A percentile compares a stretch with the other conserved stretches of the same genome.
Conservation (phyloP, 2,113 vertebrate species). For the Pogonocichla stellata region DNA sequence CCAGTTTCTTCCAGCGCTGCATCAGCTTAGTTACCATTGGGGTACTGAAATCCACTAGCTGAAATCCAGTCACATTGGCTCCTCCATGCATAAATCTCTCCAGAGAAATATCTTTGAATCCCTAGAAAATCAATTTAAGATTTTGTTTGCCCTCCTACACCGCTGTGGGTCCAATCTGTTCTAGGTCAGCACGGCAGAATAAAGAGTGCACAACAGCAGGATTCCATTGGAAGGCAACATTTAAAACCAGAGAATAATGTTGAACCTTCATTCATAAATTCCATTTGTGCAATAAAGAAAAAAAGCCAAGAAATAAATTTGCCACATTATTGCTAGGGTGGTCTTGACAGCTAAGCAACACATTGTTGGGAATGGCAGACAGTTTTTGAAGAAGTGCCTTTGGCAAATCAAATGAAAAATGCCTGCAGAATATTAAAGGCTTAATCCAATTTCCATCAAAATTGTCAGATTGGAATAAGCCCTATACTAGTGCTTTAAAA, state of each 20-base stretch:
- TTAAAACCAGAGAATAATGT: neutral
- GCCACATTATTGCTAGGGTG: neutral
- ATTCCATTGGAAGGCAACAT: neutral
- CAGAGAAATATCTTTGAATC: slow-evolving; percentile 97
- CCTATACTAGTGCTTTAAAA: neutral
- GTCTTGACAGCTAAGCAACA: slow-evolving; percentile 4
- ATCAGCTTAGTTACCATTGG: slow-evolving; percentile 95
- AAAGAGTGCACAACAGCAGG: neutral
- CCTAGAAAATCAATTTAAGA: slow-evolving; percentile 77
- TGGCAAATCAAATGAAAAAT: neutral
- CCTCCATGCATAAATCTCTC: slow-evolving; percentile 98
- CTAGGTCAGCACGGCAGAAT: neutral
- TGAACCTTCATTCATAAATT: neutral
- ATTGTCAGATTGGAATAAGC: neutral
- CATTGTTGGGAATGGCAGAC: neutral
- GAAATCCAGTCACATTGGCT: slow-evolving; percentile 97
- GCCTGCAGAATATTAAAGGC: neutral
- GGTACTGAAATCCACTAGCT: slow-evolving; percentile 96
- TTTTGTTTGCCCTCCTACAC: neutral
- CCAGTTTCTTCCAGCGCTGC: slow-evolving; percentile 99
- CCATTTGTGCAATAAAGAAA: neutral
- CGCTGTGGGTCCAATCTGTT: neutral
- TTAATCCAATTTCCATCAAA: neutral
- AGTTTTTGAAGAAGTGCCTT: neutral
- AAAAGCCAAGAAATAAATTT: neutral